phyloP scores from a whole-genome alignment of 2,113 vertebrate genomes.

The Tauraco erythrolophus region DNA sequence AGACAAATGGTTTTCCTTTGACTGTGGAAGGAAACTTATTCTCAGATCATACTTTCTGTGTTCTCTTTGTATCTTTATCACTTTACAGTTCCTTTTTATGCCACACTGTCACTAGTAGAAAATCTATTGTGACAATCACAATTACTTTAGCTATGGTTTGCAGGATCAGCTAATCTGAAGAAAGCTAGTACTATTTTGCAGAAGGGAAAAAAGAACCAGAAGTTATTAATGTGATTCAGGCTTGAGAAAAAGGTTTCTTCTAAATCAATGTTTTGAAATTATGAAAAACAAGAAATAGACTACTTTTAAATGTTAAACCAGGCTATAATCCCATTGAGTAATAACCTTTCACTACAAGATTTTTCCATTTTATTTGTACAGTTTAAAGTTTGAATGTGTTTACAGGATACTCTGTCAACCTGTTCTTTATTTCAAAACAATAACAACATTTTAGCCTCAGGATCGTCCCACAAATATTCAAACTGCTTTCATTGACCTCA shows the following conservation, averaged over 20 bases:
- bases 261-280: neutral
- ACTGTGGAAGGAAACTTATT: neutral
- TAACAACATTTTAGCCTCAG: neutral
- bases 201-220: neutral
- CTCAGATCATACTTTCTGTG: neutral
- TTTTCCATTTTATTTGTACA: neutral
- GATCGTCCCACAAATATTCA: neutral
- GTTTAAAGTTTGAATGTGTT: neutral
- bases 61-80: neutral
- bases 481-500: neutral
- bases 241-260: neutral
- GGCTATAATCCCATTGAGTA: neutral
- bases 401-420: neutral
- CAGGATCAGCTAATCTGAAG: neutral
- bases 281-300: neutral
- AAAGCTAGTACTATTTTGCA: neutral
- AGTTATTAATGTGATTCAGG: neutral
- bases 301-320: neutral
- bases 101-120: neutral
- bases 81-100: neutral
- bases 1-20: neutral
- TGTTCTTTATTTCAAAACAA: neutral
- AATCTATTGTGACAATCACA: neutral
- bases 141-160: neutral
- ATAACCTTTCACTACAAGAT: neutral